Evolutionary conservation across 2,888 invertebrate species (phyloP).

Genomic region (Monochamus alternatus): DNA sequence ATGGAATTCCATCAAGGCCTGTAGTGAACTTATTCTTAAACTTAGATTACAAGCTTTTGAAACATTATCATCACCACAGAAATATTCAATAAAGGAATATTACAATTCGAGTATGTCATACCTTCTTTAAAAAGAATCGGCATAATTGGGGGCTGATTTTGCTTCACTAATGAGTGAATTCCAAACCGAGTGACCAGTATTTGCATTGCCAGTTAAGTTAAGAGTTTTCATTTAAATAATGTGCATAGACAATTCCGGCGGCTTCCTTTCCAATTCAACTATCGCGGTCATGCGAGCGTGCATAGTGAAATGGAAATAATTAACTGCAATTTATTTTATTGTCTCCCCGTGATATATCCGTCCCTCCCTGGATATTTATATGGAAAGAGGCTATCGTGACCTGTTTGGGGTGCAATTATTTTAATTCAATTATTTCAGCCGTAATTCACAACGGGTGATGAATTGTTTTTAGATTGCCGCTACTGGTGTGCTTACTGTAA

Average conservation of each 20-base stretch:
- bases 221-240: constrained; percentile 34
- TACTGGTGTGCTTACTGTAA: no score
- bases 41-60: no score
- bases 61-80: no score
- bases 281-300: constrained; percentile 36
- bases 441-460: constrained; percentile 1
- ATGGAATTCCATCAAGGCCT: no score
- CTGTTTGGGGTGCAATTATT: constrained; percentile 13
- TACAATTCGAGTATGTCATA: no score
- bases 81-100: no score
- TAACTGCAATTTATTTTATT: constrained; percentile 38
- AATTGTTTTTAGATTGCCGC: background rate
- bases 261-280: constrained; percentile 31
- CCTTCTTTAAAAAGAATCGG: no score
- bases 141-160: no score
- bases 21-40: no score
- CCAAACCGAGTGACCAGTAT: constrained; percentile 47
- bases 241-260: constrained; percentile 35
- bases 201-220: constrained; percentile 52
- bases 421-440: constrained; percentile 19
- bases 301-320: constrained; percentile 37
- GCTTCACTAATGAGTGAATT: constrained; percentile 37
- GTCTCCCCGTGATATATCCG: constrained; percentile 35
- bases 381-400: constrained; percentile 16
- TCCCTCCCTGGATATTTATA: constrained; percentile 23